Percentiles rank a stretch among this genome's conserved stretches.
These are phyloP conservation scores for Phrynocephalus forsythii DNA, from an alignment of 2,797 vertebrate genomes.

Conservation along the genomic window DNA sequence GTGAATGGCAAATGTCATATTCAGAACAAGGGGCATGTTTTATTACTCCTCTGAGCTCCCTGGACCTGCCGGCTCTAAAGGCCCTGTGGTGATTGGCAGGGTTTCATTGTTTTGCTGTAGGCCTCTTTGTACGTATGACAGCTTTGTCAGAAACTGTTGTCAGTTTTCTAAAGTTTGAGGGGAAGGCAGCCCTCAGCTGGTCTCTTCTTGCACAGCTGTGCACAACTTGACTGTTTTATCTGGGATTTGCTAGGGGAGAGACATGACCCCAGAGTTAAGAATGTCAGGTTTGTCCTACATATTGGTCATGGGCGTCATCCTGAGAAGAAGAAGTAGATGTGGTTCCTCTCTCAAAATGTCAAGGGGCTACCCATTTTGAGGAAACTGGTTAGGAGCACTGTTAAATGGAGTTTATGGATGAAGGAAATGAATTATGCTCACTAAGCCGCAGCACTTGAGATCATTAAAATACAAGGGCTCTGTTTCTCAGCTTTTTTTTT, in stretches of 20 bases:
- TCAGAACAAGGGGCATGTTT: constrained; percentile 17
- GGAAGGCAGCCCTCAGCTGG: background rate
- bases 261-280: background rate
- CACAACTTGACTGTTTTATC: background rate
- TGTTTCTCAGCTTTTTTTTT: background rate
- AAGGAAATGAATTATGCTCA: background rate
- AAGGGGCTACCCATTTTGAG: background rate
- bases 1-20: constrained; percentile 33
- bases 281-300: background rate
- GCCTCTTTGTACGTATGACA: background rate
- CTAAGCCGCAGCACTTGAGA: background rate
- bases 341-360: background rate
- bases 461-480: background rate
- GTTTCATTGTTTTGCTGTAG: background rate
- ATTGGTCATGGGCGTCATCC: background rate
- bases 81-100: background rate
- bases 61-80: constrained; percentile 18
- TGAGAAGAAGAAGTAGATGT: background rate
- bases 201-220: background rate
- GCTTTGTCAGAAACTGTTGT: background rate
- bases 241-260: background rate
- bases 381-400: background rate
- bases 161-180: background rate
- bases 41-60: background rate
- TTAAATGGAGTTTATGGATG: background rate